These are phyloP conservation scores for Zophobas morio DNA, from an alignment of 1,140 invertebrate species.

Conservation along the genomic window DNA sequence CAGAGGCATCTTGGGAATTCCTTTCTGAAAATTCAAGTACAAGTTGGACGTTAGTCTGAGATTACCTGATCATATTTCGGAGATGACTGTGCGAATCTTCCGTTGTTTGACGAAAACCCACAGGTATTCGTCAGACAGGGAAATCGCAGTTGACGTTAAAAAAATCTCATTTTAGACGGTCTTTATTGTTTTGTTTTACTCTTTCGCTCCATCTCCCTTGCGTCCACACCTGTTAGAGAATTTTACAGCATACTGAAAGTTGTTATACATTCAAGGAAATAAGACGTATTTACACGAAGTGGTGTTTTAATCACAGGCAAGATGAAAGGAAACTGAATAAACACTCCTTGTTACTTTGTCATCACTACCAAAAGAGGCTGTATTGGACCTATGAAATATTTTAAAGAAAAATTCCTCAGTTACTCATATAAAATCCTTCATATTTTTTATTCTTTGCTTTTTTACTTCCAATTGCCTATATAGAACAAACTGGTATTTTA, in stretches of 20 bases:
- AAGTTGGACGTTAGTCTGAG: conserved; percentile 25
- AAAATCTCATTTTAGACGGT: conserved; percentile 14
- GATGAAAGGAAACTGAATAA: not conserved
- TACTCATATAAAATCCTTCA: too few relatives aligned
- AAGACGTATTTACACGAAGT: conserved; percentile 57
- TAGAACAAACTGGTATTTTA: too few relatives aligned
- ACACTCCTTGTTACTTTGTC: too few relatives aligned
- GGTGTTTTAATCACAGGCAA: conserved; percentile 17
- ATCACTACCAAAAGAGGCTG: too few relatives aligned
- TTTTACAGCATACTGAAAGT: conserved; percentile 49
- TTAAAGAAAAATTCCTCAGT: too few relatives aligned
- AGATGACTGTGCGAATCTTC: not conserved
- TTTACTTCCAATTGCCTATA: too few relatives aligned
- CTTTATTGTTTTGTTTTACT: conserved; percentile 60
- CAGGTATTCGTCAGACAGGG: conserved; percentile 31
- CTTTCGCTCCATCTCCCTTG: conserved; percentile 65
- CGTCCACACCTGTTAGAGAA: conserved; percentile 55
- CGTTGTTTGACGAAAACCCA: conserved; percentile 33
- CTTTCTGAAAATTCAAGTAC: conserved; percentile 64
- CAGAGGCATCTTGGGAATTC: conserved; percentile 72
- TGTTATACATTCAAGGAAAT: conserved; percentile 47
- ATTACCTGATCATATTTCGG: conserved; percentile 18
- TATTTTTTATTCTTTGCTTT: too few relatives aligned
- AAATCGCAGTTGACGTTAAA: conserved; percentile 15
- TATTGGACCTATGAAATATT: too few relatives aligned